Percentiles rank a stretch among this genome's conserved stretches.
Conservation (phyloP, 2,797 vertebrate species). For the Vireo griseus region DNA sequence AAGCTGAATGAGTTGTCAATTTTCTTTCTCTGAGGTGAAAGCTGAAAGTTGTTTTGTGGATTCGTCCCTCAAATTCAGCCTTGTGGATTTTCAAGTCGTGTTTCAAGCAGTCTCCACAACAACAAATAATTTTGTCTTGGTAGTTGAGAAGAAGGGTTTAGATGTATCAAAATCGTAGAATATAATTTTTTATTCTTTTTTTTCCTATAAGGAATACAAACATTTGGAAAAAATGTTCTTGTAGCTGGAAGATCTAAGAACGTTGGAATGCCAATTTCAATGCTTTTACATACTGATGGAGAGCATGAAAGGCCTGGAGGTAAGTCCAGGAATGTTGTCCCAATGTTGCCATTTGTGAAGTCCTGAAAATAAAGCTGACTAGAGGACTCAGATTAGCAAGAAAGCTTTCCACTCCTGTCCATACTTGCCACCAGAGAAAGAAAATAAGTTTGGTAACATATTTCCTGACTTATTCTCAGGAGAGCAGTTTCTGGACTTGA, state of each 20-base stretch:
- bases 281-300: slow-evolving; percentile 88
- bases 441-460: background rate
- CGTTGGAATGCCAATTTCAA: slow-evolving; percentile 92
- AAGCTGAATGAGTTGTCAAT: background rate
- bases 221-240: slow-evolving; percentile 89
- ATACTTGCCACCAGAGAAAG: background rate
- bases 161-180: background rate
- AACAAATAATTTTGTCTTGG: background rate
- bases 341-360: background rate
- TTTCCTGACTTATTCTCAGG: background rate
- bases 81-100: background rate
- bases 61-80: background rate
- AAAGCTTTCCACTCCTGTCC: background rate
- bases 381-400: background rate
- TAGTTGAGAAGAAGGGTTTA: background rate
- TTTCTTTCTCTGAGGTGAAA: background rate
- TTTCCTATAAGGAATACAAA: slow-evolving; percentile 74
- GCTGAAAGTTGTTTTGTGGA: background rate
- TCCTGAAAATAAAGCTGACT: background rate
- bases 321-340: slow-evolving; percentile 51
- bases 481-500: background rate
- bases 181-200: background rate
- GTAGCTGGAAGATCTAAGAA: slow-evolving; percentile 92
- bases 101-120: background rate
- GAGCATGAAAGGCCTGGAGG: slow-evolving; percentile 88